These are phyloP conservation scores for Nyctibius grandis DNA, from an alignment of 2,797 vertebrate species.

Conservation along the genomic window DNA sequence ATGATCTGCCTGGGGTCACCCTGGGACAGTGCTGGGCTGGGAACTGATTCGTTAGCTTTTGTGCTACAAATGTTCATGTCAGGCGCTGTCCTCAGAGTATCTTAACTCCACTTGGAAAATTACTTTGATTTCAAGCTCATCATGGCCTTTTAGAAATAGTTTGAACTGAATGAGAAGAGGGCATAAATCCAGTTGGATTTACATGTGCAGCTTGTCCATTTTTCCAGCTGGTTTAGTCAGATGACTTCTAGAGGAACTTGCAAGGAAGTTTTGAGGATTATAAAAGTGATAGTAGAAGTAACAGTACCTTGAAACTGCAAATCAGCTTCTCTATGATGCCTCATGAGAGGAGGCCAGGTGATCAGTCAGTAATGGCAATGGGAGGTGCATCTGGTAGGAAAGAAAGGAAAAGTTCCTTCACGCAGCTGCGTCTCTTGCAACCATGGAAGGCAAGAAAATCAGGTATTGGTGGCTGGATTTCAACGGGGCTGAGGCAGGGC, in stretches of 20 bases:
- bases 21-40: not conserved
- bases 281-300: not conserved
- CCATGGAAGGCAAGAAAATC: conserved; percentile 3
- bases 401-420: not conserved
- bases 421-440: not conserved
- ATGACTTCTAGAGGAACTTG: not conserved
- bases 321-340: not conserved
- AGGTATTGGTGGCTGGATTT: conserved; percentile 39
- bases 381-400: not conserved
- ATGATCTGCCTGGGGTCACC: not conserved
- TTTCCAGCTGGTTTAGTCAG: not conserved
- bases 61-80: not conserved
- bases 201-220: not conserved
- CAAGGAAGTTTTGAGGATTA: not conserved
- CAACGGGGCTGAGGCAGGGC: not conserved
- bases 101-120: not conserved
- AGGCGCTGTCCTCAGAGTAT: not conserved
- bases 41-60: not conserved
- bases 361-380: not conserved
- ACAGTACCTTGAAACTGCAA: not conserved
- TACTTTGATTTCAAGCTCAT: not conserved
- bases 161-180: not conserved
- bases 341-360: not conserved
- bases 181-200: not conserved
- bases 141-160: not conserved